phyloP scores from a whole-genome alignment of 2,113 vertebrate species.

The Bubo scandiacus region DNA sequence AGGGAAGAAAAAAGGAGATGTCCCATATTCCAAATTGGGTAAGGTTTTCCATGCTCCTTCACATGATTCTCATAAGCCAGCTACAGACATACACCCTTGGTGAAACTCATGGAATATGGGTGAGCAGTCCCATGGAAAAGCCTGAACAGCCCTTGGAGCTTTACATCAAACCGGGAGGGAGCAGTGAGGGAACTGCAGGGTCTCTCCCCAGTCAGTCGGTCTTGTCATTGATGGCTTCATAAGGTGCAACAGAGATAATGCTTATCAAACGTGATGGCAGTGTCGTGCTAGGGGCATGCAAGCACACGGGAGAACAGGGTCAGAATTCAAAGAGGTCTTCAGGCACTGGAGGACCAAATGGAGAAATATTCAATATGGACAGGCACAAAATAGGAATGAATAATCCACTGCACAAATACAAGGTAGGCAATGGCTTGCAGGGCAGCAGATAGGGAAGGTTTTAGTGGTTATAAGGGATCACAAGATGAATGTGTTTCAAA shows the following conservation, averaged over 20 bases:
- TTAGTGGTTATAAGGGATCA: neutral
- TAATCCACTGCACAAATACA: neutral
- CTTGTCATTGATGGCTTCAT: neutral
- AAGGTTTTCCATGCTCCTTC: neutral
- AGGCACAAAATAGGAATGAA: neutral
- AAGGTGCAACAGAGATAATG: neutral
- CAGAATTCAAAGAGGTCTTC: neutral
- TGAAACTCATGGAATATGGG: neutral
- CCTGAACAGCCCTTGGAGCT: neutral
- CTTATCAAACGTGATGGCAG: neutral
- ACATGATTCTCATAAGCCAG: neutral
- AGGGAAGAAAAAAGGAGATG: neutral
- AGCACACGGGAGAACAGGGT: neutral
- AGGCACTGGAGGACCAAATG: neutral
- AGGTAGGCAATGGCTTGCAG: neutral
- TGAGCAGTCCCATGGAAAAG: neutral
- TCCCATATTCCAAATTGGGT: neutral
- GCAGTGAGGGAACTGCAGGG: neutral
- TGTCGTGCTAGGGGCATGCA: rapidly evolving
- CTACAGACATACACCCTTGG: neutral
- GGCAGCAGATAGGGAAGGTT: neutral
- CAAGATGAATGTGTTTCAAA: neutral
- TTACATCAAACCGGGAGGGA: neutral
- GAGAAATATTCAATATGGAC: neutral
- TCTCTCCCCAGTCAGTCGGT: too few species aligned